phyloP scores from a whole-genome alignment of 1,140 invertebrate species.

The Caenorhabditis remanei region DNA sequence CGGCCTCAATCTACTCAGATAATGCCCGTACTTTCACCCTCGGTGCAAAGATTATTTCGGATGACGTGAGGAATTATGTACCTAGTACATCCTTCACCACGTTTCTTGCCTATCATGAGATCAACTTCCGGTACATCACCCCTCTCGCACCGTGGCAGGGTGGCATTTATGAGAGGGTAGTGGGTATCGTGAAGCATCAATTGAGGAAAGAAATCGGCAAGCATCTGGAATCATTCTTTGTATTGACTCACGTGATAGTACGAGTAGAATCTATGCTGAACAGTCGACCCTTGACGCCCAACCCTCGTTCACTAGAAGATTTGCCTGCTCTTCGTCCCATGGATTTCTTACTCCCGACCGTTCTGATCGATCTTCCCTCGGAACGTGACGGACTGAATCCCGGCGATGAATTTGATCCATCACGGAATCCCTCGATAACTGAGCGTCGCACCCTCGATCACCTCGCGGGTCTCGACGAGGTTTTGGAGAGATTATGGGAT shows the following conservation, averaged over 20 bases:
- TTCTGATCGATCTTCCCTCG: background rate
- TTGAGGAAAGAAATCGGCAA: background rate
- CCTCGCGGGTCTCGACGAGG: background rate
- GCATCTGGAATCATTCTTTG: background rate
- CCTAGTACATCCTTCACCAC: background rate
- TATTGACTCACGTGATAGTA: background rate
- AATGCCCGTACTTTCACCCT: background rate
- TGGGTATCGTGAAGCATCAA: background rate
- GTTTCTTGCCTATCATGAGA: background rate
- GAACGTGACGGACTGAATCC: background rate
- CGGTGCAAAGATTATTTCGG: background rate
- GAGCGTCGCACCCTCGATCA: background rate
- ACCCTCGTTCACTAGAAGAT: background rate
- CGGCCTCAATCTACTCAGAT: background rate
- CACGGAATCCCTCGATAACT: background rate
- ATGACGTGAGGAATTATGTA: background rate
- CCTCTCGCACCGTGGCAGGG: background rate
- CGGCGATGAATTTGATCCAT: too few species aligned
- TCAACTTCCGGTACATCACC: background rate
- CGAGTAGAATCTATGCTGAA: background rate
- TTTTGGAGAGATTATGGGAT: background rate
- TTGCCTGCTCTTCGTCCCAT: background rate
- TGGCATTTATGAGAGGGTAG: conserved; percentile 3
- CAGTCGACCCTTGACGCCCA: background rate
- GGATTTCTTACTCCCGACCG: background rate